Evolutionary conservation across 2,888 invertebrate species (phyloP), one percentile per base, ranked within the genome.

Genomic region (Meloe dianella): DNA sequence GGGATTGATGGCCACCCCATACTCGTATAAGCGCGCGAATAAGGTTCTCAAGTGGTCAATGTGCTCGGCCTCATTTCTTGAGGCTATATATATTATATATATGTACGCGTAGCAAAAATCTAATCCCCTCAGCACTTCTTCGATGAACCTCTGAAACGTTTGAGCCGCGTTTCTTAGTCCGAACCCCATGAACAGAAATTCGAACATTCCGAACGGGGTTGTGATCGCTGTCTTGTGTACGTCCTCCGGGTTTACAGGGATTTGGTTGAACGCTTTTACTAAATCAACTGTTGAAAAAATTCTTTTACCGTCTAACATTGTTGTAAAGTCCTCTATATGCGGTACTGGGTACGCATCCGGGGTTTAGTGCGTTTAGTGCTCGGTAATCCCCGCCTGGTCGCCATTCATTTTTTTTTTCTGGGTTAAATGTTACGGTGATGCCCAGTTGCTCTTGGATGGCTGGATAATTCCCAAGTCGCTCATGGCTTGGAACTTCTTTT

Each of bases 131-230:
- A 75, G 30, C 2, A 75, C 73, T 14, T 75, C 74, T 57, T 83
- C 79, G 12, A 84, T 78, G 41, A 82, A 82, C 6, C 80, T 74
- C 63, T 83, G 80, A 70, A 84, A 79, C 0, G 82, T 81, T 67
- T 84, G 81, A 1, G 79, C 79, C 0, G 84, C 81, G 64, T 85
- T 84, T 1, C 81, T 58, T 0, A 84, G 72, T 0, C 83, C 83
- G 29, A 83, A 83, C 0, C 72, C 71, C 78, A 80, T 79, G 1
- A 61, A 63, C 0, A 74, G 62, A 62, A 79, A 82, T 64, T 84
- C 73, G 67, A 72, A 77, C 30, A 75, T 58, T 0, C 74, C 76
- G 51, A 78, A 77, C 6, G 75, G 71, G 22, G 73, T 76, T 1
- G 62, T 73, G 5, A 74, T 72, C 3, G 77, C 75, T 0, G 77